Conservation (phyloP, 1,140 invertebrate genomes). For the Pogonus chalceus region DNA sequence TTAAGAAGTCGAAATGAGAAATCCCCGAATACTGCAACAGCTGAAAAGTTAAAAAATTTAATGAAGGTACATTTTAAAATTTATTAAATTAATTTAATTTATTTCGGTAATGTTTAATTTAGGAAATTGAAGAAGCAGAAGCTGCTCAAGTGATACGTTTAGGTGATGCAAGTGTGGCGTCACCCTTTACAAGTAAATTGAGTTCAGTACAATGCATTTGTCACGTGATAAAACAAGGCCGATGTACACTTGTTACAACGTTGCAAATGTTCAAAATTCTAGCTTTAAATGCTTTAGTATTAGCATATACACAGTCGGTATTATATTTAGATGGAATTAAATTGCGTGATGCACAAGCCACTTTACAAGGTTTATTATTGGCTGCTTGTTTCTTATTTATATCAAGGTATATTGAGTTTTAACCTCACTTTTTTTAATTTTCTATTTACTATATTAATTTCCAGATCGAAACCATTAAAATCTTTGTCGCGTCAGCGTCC, state of each 20-base stretch:
- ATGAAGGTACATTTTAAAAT: no score
- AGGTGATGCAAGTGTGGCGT: conserved; percentile 97
- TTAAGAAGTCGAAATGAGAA: no score
- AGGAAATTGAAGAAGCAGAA: conserved; percentile 88
- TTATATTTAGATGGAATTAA: conserved; percentile 97
- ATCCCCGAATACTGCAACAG: no score
- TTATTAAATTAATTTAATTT: no score
- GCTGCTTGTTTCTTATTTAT: conserved; percentile 97
- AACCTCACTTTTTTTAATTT: conserved; percentile 1
- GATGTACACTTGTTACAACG: conserved; percentile 97
- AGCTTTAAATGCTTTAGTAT: conserved; percentile 93
- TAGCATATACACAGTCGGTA: conserved; percentile 98
- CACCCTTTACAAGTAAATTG: conserved; percentile 96
- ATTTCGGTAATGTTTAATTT: neutral
- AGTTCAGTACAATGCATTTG: conserved; percentile 97
- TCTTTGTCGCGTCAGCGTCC: conserved; percentile 87
- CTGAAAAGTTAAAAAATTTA: no score
- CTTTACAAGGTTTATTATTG: conserved; percentile 85
- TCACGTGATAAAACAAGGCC: conserved; percentile 97
- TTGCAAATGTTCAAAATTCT: conserved; percentile 99
- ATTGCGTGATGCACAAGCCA: conserved; percentile 95
- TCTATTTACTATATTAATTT: conserved; percentile 23
- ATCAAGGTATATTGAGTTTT: conserved; percentile 54
- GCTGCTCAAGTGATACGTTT: conserved; percentile 81
- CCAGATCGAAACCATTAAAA: conserved; percentile 76